Evolutionary conservation across 2,888 invertebrate genomes (phyloP), one percentile per base, ranked within the genome.

Genomic region (Limenitis camilla): DNA sequence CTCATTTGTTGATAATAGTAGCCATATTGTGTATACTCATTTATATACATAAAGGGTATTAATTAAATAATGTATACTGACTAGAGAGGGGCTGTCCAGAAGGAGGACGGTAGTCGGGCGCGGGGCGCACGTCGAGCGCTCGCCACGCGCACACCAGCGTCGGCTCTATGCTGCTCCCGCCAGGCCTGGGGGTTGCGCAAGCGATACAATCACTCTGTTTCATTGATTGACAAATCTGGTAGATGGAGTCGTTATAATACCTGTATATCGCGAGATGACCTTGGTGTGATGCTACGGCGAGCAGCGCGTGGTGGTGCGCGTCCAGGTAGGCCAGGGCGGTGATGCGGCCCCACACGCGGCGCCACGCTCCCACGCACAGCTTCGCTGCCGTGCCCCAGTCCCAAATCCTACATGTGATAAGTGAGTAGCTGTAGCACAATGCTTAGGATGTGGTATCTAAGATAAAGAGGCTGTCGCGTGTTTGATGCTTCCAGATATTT

Each of bases 301-400:
- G 82, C 63, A 96, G 86, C 27, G 93, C 91, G 45, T 91, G 88
- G 69, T 95, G 94, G 74, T 97, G 96, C 43, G 94, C 91, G 83
- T 98, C 96, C 36, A 97, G 84, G 85, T 96, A 96, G 67, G 96
- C 93, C 55, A 97, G 87, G 49, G 95, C 89, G 5, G 96, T 93
- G 51, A 98, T 92, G 61, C 93, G 91, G 9, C 92, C 90, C 59
- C 64, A 78, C 68, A 61, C 65, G 58, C 77, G 89, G 67, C 87
- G 89, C 82, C 90, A 89, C 64, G 85, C 75, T 49, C 90, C 91
- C 67, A 90, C 89, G 50, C 90, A 91, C 49, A 93, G 85, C 79
- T 91, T 92, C 10, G 91, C 90, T 49, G 92, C 93, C 49, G 91
- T 91, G 66, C 93, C 93, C 92, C 94, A 95, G 76, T 95, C 94